A percentile compares a stretch with the other conserved stretches of the same genome.
phyloP scores from a whole-genome alignment of 2,797 vertebrate species.

The Sebastes trivittatus region DNA sequence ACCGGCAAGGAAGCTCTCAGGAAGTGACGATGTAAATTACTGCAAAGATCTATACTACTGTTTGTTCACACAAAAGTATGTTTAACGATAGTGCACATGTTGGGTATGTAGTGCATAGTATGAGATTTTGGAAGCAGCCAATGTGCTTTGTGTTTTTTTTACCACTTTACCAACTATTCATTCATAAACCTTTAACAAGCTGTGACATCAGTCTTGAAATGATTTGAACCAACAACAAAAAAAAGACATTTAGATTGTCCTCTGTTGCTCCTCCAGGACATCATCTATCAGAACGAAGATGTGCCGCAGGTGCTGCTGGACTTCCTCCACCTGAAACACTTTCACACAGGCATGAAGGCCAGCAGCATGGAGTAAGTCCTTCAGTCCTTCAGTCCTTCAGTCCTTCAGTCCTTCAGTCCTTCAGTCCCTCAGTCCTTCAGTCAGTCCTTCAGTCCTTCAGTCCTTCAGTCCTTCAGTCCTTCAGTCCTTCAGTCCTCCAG shows the following conservation, averaged over 20 bases:
- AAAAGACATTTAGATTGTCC: neutral
- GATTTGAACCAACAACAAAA: neutral
- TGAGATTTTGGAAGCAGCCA: no score
- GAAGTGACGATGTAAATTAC: no score
- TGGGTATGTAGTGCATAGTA: no score
- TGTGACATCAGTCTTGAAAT: neutral
- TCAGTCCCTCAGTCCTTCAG: no score
- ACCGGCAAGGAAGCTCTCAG: no score
- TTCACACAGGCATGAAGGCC: constrained; percentile 78
- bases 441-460: no score
- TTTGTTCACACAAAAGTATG: no score
- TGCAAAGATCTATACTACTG: no score
- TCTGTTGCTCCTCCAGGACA: constrained; percentile 50
- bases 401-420: no score
- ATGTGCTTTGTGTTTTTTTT: neutral
- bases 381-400: neutral
- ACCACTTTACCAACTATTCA: neutral
- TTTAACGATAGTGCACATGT: no score
- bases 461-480: no score
- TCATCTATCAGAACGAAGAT: constrained; percentile 79
- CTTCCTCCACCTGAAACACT: constrained; percentile 84
- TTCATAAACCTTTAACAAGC: neutral
- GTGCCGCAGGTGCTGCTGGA: constrained; percentile 84
- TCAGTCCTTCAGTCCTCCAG: no score
- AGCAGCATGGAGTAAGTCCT: constrained; percentile 79